phyloP scores from a whole-genome alignment of 1,140 invertebrate genomes.

The Drosophila fuyamai region DNA sequence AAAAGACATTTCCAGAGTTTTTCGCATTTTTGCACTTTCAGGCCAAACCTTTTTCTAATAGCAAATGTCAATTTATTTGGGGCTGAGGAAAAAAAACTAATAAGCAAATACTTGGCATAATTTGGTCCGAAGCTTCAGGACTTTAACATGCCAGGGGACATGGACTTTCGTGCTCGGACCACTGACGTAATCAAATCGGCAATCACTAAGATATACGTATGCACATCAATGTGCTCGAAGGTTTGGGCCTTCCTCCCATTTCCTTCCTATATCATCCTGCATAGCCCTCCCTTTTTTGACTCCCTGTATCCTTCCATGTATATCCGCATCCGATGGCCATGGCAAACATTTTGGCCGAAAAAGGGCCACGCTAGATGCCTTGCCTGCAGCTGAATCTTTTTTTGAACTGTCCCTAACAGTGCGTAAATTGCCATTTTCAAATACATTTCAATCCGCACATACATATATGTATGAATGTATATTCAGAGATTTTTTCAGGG shows the following conservation, averaged over 20 bases:
- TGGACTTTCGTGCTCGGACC: conserved; percentile 37
- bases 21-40: conserved; percentile 71
- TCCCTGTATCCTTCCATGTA: not conserved
- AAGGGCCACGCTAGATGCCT: conserved; percentile 43
- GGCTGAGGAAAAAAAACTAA: conserved; percentile 64
- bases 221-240: conserved; percentile 67
- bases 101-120: conserved; percentile 82
- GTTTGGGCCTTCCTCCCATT: conserved; percentile 25
- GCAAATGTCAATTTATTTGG: conserved; percentile 70
- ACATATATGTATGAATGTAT: conserved; percentile 29
- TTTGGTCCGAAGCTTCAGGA: conserved; percentile 48
- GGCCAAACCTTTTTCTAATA: conserved; percentile 79
- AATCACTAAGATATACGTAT: conserved; percentile 74
- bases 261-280: conserved; percentile 1
- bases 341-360: conserved; percentile 39
- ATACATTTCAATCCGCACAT: conserved; percentile 70
- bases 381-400: conserved; percentile 69
- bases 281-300: not conserved
- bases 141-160: conserved; percentile 63
- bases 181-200: conserved; percentile 81
- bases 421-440: conserved; percentile 81
- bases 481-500: conserved; percentile 23
- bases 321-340: conserved; percentile 1
- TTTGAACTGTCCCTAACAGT: conserved; percentile 70
- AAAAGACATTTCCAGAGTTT: conserved; percentile 53